Evolutionary conservation across 1,140 invertebrate species (phyloP).

Genomic region (Habropoda laboriosa): DNA sequence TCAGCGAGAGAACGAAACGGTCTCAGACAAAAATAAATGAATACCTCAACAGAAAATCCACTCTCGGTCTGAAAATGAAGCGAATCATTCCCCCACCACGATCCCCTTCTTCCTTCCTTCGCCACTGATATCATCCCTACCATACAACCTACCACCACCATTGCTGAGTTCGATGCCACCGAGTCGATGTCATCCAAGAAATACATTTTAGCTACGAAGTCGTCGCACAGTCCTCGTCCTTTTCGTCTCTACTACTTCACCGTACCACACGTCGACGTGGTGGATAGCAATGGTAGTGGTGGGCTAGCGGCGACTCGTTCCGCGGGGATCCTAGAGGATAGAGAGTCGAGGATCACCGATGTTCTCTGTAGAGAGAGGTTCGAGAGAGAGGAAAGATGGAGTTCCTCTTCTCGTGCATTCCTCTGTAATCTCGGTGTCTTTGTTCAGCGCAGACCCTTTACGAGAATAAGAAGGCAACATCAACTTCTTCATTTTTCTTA

Average conservation of each 20-base stretch:
- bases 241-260: not conserved
- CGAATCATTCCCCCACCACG: constrained; percentile 50
- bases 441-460: constrained; percentile 54
- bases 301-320: constrained; percentile 47
- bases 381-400: constrained; percentile 30
- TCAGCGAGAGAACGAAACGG: constrained; percentile 21
- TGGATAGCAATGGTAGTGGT: constrained; percentile 38
- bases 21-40: constrained; percentile 75
- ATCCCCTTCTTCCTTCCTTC: constrained; percentile 24
- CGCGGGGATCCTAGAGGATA: constrained; percentile 47
- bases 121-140: constrained; percentile 44
- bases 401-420: constrained; percentile 38
- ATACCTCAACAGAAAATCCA: constrained; percentile 71
- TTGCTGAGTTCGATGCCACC: constrained; percentile 61
- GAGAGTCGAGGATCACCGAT: constrained; percentile 20
- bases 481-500: constrained; percentile 37
- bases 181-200: constrained; percentile 63
- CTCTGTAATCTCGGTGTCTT: constrained; percentile 28
- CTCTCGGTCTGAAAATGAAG: constrained; percentile 71
- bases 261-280: not conserved
- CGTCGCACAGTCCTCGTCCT: constrained; percentile 34
- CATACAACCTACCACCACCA: constrained; percentile 24
- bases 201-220: constrained; percentile 68
- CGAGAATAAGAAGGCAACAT: constrained; percentile 69
- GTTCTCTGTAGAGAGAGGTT: constrained; percentile 2